phyloP scores from a whole-genome alignment of 2,113 vertebrate genomes.

The Macrotus californicus region DNA sequence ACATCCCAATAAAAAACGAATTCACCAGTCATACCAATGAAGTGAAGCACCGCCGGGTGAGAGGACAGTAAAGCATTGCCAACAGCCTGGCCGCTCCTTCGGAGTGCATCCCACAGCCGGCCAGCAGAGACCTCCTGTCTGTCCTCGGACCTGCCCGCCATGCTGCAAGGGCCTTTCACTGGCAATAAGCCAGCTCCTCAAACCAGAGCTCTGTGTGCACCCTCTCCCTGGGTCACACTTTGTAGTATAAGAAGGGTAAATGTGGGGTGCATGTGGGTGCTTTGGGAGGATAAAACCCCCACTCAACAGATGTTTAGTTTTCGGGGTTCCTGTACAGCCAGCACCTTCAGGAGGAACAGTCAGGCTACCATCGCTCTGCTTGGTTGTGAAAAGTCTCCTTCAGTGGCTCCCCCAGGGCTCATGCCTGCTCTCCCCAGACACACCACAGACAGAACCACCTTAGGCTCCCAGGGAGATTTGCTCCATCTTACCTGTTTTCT shows the following conservation, averaged over 20 bases:
- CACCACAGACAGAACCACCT: fast-evolving
- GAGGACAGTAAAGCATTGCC: background rate
- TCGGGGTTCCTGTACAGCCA: background rate
- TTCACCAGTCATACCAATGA: background rate
- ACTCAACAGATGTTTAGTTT: background rate
- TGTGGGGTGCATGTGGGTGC: fast-evolving
- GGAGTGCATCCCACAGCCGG: background rate
- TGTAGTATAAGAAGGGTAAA: background rate
- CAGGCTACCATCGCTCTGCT: fast-evolving
- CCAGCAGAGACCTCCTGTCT: too few relatives aligned
- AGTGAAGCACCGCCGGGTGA: background rate
- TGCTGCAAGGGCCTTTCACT: background rate
- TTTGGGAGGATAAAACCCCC: background rate
- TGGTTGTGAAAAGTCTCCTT: background rate
- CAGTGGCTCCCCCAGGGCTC: fast-evolving
- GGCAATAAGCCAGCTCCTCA: background rate
- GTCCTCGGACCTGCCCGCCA: fast-evolving
- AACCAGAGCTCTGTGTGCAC: background rate
- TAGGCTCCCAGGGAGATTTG: fast-evolving
- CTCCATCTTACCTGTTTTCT: background rate
- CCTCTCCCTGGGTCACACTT: background rate
- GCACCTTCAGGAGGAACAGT: too few relatives aligned
- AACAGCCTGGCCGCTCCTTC: background rate
- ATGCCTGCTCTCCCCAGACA: background rate
- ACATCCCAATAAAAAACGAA: background rate